Base-by-base conservation (phyloP, 2,888 invertebrate genomes). In the Theretra japonica region DNA sequence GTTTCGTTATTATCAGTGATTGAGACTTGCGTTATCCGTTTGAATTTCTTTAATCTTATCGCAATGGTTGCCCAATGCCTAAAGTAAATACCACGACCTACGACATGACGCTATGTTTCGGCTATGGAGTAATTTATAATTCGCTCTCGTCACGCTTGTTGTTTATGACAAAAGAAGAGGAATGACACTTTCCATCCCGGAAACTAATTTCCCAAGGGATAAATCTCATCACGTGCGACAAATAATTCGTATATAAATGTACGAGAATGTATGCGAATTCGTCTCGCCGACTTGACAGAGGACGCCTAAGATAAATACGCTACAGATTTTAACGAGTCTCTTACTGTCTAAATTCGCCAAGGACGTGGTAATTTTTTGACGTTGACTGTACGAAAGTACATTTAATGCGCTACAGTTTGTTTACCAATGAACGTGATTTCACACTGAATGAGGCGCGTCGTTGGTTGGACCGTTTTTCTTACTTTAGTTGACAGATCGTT, bases 311-410 rank as follows among this genome's bases (percentile, higher is more conserved):
- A 65, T 21, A 65, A 6, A 65, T 65, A 48, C 48, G 21, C 23
- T 48, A 23, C n/a, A 62, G 21, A 33, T n/a, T n/a, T 62, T 62
- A 62, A 62, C 65, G 41, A 65, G 65, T 65, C 41, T 41, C 53
- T 53, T n/a, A n/a, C n/a, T n/a, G 53, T 53, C n/a, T 53, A 17
- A 53, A 53, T 53, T 53, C 53, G 48, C 23, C 48, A 65, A 65
- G 41, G 65, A 65, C 65, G 65, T 23, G 65, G 21, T 48, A 25
- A 65, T 65, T 65, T 65, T 65, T 65, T 65, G 65, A 48, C 25
- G 65, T 65, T 48, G 65, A 48, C 65, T 65, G 65, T 65, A 48
- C 17, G 23, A 65, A 65, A 48, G 65, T 48, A 25, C 65, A 65
- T 65, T 65, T 48, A 65, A 65, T 65, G 23, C 17, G 65, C 23